These are phyloP conservation scores for Anas flavirostris DNA, from an alignment of 2,797 vertebrate genomes.

Conservation along the genomic window DNA sequence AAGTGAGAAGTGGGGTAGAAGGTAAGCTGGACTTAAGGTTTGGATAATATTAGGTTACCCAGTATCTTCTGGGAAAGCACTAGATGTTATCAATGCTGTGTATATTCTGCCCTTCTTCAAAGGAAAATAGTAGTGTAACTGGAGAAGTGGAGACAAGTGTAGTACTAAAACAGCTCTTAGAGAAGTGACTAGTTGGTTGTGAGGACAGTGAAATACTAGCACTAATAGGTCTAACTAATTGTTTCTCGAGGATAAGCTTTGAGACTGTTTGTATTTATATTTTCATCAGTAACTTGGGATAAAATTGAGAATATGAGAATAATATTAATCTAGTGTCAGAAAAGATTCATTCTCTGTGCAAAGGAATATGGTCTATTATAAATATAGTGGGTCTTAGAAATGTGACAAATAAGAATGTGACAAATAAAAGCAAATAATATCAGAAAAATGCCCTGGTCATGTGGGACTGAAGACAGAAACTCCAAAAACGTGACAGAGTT, in stretches of 20 bases:
- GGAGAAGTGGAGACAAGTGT: neutral
- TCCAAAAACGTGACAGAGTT: neutral
- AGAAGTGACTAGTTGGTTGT: neutral
- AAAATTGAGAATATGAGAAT: neutral
- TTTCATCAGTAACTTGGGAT: neutral
- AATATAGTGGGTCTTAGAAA: neutral
- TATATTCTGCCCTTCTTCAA: neutral
- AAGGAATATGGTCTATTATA: neutral
- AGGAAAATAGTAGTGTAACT: neutral
- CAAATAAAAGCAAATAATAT: neutral
- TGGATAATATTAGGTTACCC: neutral
- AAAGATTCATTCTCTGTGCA: neutral
- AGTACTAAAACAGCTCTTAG: neutral
- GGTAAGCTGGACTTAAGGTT: neutral
- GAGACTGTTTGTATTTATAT: neutral
- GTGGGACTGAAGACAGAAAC: neutral
- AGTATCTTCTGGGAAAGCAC: neutral
- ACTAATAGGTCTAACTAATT: neutral
- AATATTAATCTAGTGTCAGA: neutral
- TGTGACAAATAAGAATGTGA: neutral
- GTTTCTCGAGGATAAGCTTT: neutral
- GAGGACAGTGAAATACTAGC: neutral
- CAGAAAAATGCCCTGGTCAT: neutral
- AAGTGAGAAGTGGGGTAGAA: neutral
- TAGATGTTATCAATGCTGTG: neutral